phyloP scores from a whole-genome alignment of 2,113 vertebrate genomes.

The Nesoenas mayeri region DNA sequence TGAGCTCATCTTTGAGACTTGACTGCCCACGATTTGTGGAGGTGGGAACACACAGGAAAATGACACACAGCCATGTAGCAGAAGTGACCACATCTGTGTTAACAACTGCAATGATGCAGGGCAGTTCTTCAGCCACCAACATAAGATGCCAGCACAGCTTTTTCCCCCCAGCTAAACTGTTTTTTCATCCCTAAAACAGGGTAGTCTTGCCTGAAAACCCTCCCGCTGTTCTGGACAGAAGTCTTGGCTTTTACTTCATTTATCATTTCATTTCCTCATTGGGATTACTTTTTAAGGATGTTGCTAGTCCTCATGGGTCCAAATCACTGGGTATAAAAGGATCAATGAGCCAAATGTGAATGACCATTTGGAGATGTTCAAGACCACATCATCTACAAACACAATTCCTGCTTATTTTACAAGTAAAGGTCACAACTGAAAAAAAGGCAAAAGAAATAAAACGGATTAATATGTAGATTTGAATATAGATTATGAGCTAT shows the following conservation, averaged over 20 bases:
- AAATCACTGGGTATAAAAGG: not conserved
- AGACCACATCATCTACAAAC: not conserved
- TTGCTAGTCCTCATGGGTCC: not conserved
- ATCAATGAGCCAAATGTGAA: not conserved
- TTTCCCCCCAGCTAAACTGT: not conserved
- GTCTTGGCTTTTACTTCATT: not conserved
- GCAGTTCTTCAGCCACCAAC: not conserved
- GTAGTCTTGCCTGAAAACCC: not conserved
- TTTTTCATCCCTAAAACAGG: not conserved
- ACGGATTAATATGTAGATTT: not conserved
- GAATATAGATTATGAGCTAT: not conserved
- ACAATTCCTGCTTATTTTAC: not conserved
- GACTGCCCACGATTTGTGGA: not conserved
- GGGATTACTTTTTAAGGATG: not conserved
- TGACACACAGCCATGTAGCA: rapidly evolving
- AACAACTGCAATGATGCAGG: not conserved
- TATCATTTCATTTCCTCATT: not conserved
- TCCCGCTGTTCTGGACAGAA: not conserved
- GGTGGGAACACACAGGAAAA: not conserved
- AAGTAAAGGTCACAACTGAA: not conserved
- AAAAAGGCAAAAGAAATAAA: not conserved
- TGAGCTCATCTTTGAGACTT: not conserved
- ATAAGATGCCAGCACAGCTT: not conserved
- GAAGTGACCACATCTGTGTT: not conserved
- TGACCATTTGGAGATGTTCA: not conserved